Evolutionary conservation across 2,888 invertebrate species (phyloP).

Genomic region (Leptinotarsa rubiginosa): DNA sequence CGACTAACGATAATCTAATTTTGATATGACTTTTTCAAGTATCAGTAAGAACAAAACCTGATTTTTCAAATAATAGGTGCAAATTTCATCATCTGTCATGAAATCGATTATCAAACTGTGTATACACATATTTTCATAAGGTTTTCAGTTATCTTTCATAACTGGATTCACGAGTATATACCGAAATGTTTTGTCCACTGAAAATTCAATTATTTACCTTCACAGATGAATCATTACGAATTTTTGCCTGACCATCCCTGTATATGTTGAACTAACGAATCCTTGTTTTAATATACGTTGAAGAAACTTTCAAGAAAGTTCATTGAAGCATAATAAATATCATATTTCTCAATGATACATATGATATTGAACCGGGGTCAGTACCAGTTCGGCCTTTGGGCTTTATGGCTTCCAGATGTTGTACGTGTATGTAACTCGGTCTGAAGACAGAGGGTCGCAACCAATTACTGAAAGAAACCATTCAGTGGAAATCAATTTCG

Average conservation of each 20-base stretch:
- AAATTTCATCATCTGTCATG: no score
- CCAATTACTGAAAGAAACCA: not conserved
- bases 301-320: not conserved
- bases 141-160: no score
- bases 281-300: not conserved
- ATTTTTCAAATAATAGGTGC: no score
- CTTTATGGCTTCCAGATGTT: conserved; percentile 27
- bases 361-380: conserved; percentile 15
- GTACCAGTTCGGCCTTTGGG: conserved; percentile 6
- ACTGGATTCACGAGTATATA: no score
- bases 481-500: not conserved
- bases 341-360: not conserved
- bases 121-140: no score
- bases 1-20: no score
- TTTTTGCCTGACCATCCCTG: not conserved
- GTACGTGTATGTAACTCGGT: conserved; percentile 1
- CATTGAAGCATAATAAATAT: conserved; percentile 6
- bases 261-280: not conserved
- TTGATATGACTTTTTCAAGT: no score
- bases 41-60: no score
- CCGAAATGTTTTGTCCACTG: no score
- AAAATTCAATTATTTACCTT: no score
- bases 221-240: no score
- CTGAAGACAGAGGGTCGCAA: not conserved
- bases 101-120: no score